Conservation (phyloP, 2,797 vertebrate genomes). For the Pseudochirops cupreus region DNA sequence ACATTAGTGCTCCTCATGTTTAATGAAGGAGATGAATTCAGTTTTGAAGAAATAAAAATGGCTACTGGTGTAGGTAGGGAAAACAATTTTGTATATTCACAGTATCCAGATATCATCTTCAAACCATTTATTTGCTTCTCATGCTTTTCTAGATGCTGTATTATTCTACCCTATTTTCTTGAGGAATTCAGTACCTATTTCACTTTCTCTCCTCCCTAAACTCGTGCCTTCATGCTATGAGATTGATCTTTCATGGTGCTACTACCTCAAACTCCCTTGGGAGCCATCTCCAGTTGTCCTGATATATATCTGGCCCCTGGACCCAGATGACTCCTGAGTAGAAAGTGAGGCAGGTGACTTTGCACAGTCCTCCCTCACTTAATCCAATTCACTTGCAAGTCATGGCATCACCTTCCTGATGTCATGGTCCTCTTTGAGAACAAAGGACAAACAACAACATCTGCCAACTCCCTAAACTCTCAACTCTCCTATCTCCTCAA, state of each 20-base stretch:
- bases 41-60: conserved; percentile 88
- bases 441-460: no score
- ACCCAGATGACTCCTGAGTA: no score
- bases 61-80: conserved; percentile 88
- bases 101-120: background rate
- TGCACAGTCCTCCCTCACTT: no score
- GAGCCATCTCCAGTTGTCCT: no score
- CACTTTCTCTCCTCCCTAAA: background rate
- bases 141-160: background rate
- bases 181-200: background rate
- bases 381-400: no score
- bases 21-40: conserved; percentile 89
- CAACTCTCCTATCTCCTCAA: background rate
- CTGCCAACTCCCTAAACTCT: background rate
- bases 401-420: no score
- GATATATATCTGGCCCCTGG: no score
- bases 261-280: background rate
- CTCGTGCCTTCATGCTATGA: background rate
- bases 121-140: background rate
- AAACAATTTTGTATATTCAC: conserved; percentile 52
- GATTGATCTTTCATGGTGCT: background rate
- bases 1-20: conserved; percentile 90
- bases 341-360: no score
- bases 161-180: background rate
- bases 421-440: no score